Evolutionary conservation across 37 sponge, comb jelly and placozoan species (phyloP).

Genomic region (Oscarella lobularis): DNA sequence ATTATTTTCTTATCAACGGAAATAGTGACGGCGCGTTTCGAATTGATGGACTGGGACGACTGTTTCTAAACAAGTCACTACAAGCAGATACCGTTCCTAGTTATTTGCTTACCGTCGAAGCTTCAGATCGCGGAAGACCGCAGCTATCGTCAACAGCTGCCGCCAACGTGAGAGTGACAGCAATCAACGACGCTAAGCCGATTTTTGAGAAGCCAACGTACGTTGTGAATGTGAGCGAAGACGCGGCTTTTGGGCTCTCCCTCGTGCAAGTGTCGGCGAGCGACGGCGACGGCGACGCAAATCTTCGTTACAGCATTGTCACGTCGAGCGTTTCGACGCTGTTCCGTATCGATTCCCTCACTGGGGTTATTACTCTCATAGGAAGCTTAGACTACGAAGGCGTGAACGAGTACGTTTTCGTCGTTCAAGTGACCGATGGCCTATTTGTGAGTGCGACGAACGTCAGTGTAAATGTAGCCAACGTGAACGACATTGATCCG

Average conservation of each 20-base stretch:
- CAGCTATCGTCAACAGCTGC: background rate
- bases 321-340: background rate
- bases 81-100: background rate
- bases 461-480: constrained; percentile 14
- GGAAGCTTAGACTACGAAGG: constrained; percentile 17
- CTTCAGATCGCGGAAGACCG: background rate
- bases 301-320: background rate
- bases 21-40: background rate
- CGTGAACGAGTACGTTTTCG: background rate
- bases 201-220: constrained; percentile 12
- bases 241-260: background rate
- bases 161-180: background rate
- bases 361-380: constrained; percentile 23
- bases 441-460: background rate
- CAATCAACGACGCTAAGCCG: background rate
- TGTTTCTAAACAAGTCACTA: background rate
- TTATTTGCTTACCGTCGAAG: background rate
- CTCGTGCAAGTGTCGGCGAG: background rate
- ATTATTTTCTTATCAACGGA: background rate
- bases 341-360: constrained; percentile 8
- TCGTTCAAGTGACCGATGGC: background rate
- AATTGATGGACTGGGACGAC: background rate
- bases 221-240: background rate
- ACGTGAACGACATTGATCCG: constrained; percentile 18
- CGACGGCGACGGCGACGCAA: background rate